These are phyloP conservation scores for Amblyopsis rosae DNA, from an alignment of 2,113 vertebrate species.

Conservation along the genomic window DNA sequence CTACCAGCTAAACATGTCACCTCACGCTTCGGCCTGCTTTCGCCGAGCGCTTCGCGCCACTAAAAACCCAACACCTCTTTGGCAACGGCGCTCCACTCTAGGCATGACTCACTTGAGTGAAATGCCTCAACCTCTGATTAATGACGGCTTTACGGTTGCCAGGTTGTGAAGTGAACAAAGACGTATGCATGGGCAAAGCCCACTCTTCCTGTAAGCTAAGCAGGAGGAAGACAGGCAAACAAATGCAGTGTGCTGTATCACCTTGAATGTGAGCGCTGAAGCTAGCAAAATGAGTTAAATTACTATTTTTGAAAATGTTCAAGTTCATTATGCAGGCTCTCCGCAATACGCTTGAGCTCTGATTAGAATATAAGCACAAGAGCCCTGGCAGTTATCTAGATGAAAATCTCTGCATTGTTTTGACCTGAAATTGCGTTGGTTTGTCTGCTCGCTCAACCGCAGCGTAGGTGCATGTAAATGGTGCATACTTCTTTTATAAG, in stretches of 20 bases:
- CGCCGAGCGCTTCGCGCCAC: constrained; percentile 42
- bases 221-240: not conserved
- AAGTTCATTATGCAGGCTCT: constrained; percentile 30
- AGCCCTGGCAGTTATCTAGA: constrained; percentile 25
- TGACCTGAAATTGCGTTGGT: constrained; percentile 9
- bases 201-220: constrained; percentile 40
- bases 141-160: constrained; percentile 39
- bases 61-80: constrained; percentile 55
- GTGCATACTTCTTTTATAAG: constrained; percentile 32
- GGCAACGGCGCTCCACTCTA: constrained; percentile 47
- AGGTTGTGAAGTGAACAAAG: constrained; percentile 61
- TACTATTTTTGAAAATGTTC: constrained; percentile 41
- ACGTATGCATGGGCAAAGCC: constrained; percentile 45
- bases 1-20: constrained; percentile 71
- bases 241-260: constrained; percentile 7
- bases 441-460: not conserved
- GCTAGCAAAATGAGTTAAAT: constrained; percentile 38
- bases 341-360: constrained; percentile 21
- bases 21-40: constrained; percentile 61
- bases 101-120: constrained; percentile 73
- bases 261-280: constrained; percentile 42
- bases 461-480: constrained; percentile 24
- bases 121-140: constrained; percentile 64
- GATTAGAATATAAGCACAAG: constrained; percentile 39
- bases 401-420: constrained; percentile 35